A percentile compares a stretch with the other conserved stretches of the same genome.
Evolutionary conservation across 2,113 vertebrate species (phyloP).

Genomic region (Seriola aureovittata): DNA sequence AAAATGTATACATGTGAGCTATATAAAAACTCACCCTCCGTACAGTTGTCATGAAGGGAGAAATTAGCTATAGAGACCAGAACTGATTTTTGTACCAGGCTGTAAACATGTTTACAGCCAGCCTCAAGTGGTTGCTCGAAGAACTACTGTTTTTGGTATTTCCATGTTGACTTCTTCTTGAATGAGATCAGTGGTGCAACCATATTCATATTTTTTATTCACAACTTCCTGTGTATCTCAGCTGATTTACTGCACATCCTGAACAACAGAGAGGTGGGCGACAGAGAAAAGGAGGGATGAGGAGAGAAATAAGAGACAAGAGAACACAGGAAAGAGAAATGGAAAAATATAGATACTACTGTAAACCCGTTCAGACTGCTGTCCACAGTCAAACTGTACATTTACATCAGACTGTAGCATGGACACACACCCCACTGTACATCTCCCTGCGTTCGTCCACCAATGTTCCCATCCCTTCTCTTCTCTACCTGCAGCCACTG

Average conservation of each 20-base stretch:
- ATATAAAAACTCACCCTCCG: no score
- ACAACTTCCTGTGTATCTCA: neutral
- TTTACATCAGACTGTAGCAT: neutral
- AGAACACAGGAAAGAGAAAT: neutral
- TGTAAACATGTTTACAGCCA: no score
- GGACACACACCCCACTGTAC: neutral
- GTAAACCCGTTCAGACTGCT: neutral
- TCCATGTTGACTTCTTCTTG: no score
- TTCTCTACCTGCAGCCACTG: constrained; percentile 41
- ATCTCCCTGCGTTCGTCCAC: neutral
- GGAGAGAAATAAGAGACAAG: neutral
- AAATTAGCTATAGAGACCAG: no score
- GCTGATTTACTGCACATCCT: neutral
- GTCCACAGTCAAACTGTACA: neutral
- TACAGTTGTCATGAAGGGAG: no score
- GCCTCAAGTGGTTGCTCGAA: no score
- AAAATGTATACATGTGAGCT: no score
- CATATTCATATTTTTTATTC: neutral
- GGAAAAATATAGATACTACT: neutral
- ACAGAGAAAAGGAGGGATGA: neutral
- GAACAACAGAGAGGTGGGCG: neutral
- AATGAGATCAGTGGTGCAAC: neutral
- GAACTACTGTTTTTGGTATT: no score
- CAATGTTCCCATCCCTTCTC: constrained; percentile 24
- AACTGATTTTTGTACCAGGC: no score